Evolutionary conservation across 1,140 invertebrate genomes (phyloP).

Genomic region (Aleiodes sp.): DNA sequence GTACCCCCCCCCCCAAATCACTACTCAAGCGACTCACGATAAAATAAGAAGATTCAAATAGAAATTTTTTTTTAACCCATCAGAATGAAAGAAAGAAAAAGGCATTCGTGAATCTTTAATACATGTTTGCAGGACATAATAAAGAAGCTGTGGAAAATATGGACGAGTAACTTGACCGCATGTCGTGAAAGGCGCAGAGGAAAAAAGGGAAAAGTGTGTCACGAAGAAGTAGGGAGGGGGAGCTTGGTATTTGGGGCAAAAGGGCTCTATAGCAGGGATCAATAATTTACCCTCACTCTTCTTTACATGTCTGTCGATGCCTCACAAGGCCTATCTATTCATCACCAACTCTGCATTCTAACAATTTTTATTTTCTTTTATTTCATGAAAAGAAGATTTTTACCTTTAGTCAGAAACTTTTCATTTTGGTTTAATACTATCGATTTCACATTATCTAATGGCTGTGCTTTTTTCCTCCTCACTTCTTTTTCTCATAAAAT

Average conservation of each 20-base stretch:
- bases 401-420: no score
- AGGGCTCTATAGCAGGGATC: slow-evolving; percentile 44
- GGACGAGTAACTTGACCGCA: slow-evolving; percentile 20
- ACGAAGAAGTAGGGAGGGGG: slow-evolving; percentile 26
- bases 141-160: background rate
- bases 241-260: slow-evolving; percentile 49
- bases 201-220: background rate
- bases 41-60: no score
- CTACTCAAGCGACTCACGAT: no score
- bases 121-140: background rate
- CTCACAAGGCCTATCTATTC: slow-evolving; percentile 30
- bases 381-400: no score
- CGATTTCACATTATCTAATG: no score
- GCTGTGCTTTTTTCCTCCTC: no score
- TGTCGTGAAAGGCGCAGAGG: slow-evolving; percentile 19
- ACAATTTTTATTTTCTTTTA: no score
- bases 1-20: no score
- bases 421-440: no score
- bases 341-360: background rate
- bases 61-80: no score
- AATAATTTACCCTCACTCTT: slow-evolving; percentile 40
- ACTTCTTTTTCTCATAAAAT: no score
- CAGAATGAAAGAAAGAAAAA: no score
- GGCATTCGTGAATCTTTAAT: background rate
- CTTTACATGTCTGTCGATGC: background rate